Evolutionary conservation across 2,113 vertebrate species (phyloP), one percentile per base, ranked within the genome.

Genomic region (Triplophysa siluroides): DNA sequence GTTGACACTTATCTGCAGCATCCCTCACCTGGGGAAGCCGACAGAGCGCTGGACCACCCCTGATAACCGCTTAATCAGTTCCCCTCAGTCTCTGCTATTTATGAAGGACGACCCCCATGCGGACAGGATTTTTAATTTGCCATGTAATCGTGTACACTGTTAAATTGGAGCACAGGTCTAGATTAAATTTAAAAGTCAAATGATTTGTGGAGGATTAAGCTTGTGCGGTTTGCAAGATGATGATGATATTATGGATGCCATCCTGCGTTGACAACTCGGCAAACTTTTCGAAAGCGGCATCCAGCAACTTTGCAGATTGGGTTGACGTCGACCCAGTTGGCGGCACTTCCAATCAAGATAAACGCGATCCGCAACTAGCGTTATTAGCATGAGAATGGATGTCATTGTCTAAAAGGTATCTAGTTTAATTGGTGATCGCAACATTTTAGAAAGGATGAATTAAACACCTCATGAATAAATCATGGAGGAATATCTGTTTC

Each of bases 101-200:
- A 95, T 94, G 92, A 95, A 93, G 90, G 93, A 93, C 94, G 93
- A 93, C 92, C 94, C 94, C 95, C 92, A 89, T 90, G 92, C 93
- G 93, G 95, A 94, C 94, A 93, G 91, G 62, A 92, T 95, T 95
- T 86, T 94, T 94, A 95, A 94, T 95, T 94, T 94, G 95, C 93
- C 90, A 92, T 92, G 91, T 95, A 95, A 95, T 95, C 94, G 93
- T 94, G 93, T 95, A 95, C 93, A 70, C 89, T 86, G 92, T 92
- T 90, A 94, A 96, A 95, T 91, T 83, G 91, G 93, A 92, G 92
- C 90, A 90, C 89, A 90, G 70, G 76, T 60, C 89, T 94, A 94
- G 93, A 96, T 95, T 95, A 91, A 95, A 97, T 96, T 95, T 96
- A 93, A 95, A 95, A 96, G 93, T 95, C 93, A 95, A 94, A 97